Evolutionary conservation across 2,888 invertebrate species (phyloP), one percentile per base, ranked within the genome.

Genomic region (Pegoplata infirma): DNA sequence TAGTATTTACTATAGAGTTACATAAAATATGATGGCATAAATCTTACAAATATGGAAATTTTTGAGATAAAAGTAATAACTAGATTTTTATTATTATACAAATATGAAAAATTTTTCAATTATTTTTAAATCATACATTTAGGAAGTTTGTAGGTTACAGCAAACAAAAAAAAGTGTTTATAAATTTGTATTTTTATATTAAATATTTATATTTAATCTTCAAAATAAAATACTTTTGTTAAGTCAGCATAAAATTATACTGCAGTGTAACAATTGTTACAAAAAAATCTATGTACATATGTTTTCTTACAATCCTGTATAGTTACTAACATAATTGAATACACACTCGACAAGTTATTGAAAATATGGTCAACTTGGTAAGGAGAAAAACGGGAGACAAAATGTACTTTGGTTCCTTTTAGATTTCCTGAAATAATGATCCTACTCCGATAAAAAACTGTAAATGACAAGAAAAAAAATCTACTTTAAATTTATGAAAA

Each of bases 171-270:
- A 76, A 19, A 64, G 40, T 63, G n/a, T 5, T 58, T 49, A 64
- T 58, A 64, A 76, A 69, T 44, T 40, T 55, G 0, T 32, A 16
- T 40, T 10, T 46, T 21, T 63, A 21, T 12, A 16, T 14, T 47
- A 28, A n/a, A 47, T 17, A 49, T 12, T 23, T 47, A 58, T 64
- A 58, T 56, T 58, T 55, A 56, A 68, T 68, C 61, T 32, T 63
- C n/a, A 51, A 53, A 58, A 58, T 25, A 44, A 66, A 71, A 74
- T 66, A 69, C 59, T 66, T 64, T 55, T 28, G 69, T 61, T 61
- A 66, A 66, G 74, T 79, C 78, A 79, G 78, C 78, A 79, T 59
- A 74, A 78, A 74, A 74, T 74, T 71, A 49, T 51, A 79, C 74
- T 74, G 78, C 78, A 71, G 49, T 74, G 40, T 53, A 66, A 66